Conservation (phyloP, 2,888 invertebrate genomes). For the Pilophorus perplexus region DNA sequence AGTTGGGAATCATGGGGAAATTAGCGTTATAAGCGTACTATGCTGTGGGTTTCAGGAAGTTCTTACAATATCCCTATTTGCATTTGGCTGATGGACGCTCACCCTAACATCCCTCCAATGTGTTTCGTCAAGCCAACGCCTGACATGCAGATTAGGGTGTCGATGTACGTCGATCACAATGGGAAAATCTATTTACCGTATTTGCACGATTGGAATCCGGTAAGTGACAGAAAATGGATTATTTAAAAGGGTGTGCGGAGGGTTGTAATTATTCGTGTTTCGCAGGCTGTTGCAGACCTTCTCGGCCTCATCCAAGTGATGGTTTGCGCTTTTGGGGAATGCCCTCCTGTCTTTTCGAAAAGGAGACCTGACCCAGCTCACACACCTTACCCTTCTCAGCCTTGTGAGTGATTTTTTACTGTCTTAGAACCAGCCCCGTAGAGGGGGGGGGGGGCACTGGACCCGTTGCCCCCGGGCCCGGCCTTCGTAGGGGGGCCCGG, state of each 20-base stretch:
- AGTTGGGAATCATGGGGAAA: too few species aligned
- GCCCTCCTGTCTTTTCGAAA: conserved; percentile 88
- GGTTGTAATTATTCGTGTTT: background rate
- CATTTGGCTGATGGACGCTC: conserved; percentile 95
- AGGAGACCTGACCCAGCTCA: conserved; percentile 54
- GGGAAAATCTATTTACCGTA: conserved; percentile 96
- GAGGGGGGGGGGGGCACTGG: too few species aligned
- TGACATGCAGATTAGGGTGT: conserved; percentile 93
- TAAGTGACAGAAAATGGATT: conserved; percentile 55
- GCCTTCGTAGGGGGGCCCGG: too few species aligned
- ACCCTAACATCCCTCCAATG: conserved; percentile 94
- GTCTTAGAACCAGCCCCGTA: too few species aligned
- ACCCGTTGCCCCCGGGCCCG: too few species aligned
- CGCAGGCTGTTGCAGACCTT: conserved; percentile 76
- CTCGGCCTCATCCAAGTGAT: conserved; percentile 85
- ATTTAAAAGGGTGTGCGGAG: background rate
- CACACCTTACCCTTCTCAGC: conserved; percentile 58
- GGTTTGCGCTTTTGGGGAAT: conserved; percentile 88
- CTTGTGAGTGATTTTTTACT: conserved; percentile 50
- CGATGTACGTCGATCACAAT: conserved; percentile 89
- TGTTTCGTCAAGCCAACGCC: conserved; percentile 91
- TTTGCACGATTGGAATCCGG: conserved; percentile 88
- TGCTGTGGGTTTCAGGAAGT: conserved; percentile 60
- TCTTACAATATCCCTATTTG: conserved; percentile 95
- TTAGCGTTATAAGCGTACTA: too few species aligned